Evolutionary conservation across 2,113 vertebrate genomes (phyloP), one percentile per base, ranked within the genome.

Genomic region (Neogobius melanostomus): DNA sequence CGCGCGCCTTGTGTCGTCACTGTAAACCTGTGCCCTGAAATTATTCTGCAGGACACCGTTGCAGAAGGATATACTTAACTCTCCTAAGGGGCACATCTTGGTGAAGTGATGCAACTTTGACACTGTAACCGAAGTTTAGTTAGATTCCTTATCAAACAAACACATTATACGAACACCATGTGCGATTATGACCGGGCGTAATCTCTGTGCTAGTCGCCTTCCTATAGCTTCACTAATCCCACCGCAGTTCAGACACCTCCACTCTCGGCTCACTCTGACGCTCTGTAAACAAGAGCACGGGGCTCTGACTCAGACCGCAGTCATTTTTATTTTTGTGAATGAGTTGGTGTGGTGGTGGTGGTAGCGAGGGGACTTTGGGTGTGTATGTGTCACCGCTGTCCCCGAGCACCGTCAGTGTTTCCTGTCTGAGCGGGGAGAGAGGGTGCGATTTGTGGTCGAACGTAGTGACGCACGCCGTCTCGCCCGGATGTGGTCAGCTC

Each of bases 301-400:
- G 53, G 53, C 5, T 69, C 11, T 83, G 79, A 85, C 51, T 87
- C 81, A 71, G 15, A 0, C 14, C 62, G 12, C 47, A 60, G 54
- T 42, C 8, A 8, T 73, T 36, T 36, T 36, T 36, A 2, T 36
- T 36, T 82, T 88, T 82, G 66, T 90, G 85, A 90, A 91, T 91
- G 89, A 82, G 68, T 66, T 1, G 53, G 3, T 4, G 52, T 3
- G 4, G n/a, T 8, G n/a, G 52, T 4, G n/a, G 52, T 53, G 16
- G 52, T 3, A 16, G 51, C 8, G 28, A 9, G 0, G 68, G 83
- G 72, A 83, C 64, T 80, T 87, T 81, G 76, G 50, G 46, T 69
- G 49, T 83, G 81, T 69, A 49, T 83, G 81, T 77, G 74, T 87
- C 79, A 79, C 71, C 74, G 69, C 64, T 36, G 82, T 85, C 87